These are phyloP conservation scores for Heliconius nattereri DNA, from an alignment of 1,140 invertebrate genomes.

Conservation along the genomic window DNA sequence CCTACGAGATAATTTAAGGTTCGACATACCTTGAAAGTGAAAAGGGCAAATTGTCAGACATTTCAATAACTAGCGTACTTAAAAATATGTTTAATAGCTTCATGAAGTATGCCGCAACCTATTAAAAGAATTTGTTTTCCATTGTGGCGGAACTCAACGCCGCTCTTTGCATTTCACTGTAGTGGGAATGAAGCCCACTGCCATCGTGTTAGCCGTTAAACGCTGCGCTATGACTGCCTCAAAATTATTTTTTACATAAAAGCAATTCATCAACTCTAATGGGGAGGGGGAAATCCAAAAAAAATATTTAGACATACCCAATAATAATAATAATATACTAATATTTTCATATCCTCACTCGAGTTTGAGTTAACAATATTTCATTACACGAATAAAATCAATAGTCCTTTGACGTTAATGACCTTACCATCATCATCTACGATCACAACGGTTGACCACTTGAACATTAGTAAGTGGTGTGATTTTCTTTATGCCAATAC, in stretches of 20 bases:
- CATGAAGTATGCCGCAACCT: not conserved
- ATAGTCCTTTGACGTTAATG: not conserved
- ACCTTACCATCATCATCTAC: not conserved
- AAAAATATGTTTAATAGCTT: not conserved
- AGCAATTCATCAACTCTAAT: too few relatives aligned
- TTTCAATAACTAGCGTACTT: not conserved
- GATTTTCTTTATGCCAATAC: constrained; percentile 16
- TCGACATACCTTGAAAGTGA: constrained; percentile 38
- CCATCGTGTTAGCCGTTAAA: too few relatives aligned
- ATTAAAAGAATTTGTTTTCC: too few relatives aligned
- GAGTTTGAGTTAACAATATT: not conserved
- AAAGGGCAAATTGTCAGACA: constrained; percentile 1
- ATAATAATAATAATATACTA: not conserved
- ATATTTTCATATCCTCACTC: not conserved
- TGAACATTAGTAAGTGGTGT: not conserved
- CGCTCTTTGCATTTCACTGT: too few relatives aligned
- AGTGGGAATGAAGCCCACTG: too few relatives aligned
- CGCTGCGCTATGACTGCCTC: too few relatives aligned
- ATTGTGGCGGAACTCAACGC: too few relatives aligned
- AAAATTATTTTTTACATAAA: too few relatives aligned
- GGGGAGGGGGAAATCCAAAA: too few relatives aligned
- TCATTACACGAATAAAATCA: not conserved
- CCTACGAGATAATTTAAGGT: constrained; percentile 55
- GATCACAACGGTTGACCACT: constrained; percentile 1
- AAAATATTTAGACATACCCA: not conserved